phyloP scores from a whole-genome alignment of 2,113 vertebrate genomes.

The Catagonus wagneri region DNA sequence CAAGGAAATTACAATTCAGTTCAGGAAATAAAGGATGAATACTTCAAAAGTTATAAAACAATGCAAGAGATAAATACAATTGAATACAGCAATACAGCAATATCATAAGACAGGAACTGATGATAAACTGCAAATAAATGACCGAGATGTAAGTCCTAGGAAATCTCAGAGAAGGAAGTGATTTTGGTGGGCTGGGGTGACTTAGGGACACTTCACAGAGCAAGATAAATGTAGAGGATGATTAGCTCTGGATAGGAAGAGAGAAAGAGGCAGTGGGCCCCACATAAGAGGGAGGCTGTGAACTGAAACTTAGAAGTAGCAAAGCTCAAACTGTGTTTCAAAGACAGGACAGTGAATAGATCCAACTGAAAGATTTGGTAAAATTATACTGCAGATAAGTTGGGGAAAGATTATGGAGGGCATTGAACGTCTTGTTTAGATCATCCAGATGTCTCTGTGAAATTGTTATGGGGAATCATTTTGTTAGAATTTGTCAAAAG shows the following conservation, averaged over 20 bases:
- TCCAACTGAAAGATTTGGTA: neutral
- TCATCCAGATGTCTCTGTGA: neutral
- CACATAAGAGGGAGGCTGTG: neutral
- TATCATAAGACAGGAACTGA: neutral
- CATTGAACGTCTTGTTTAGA: neutral
- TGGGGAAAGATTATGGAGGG: neutral
- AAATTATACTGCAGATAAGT: neutral
- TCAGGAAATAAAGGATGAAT: conserved; percentile 50
- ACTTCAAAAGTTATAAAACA: conserved; percentile 48
- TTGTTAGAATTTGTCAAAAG: neutral
- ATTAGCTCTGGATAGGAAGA: neutral
- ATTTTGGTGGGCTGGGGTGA: neutral
- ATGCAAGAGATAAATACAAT: conserved; percentile 33
- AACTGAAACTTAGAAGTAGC: neutral
- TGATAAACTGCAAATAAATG: neutral
- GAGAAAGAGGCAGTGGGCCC: neutral
- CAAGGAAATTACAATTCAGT: conserved; percentile 15
- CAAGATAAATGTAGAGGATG: neutral
- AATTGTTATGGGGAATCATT: neutral
- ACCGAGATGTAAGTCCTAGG: neutral
- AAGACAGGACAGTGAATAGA: neutral
- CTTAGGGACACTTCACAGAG: neutral
- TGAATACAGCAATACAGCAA: neutral
- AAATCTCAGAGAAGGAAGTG: neutral
- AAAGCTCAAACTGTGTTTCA: neutral